Percentiles rank a stretch among this genome's conserved stretches.
These are phyloP conservation scores for Theristus sp. DNA, from an alignment of 2,888 invertebrate species.

Conservation along the genomic window DNA sequence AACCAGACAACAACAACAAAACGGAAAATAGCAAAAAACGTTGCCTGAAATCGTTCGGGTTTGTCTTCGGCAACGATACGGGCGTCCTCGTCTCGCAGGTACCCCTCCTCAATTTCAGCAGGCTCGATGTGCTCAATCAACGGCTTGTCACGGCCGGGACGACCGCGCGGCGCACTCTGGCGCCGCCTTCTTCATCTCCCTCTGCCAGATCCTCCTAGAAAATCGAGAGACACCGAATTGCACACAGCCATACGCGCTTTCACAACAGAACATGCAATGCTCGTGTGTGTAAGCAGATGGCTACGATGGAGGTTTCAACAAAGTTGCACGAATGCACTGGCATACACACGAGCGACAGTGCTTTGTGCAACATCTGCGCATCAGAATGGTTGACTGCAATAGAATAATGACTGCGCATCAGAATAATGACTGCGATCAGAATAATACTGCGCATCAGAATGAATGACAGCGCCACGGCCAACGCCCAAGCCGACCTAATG, in stretches of 20 bases:
- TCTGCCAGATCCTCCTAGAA: constrained; percentile 18
- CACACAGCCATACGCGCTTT: not conserved
- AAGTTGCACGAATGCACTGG: too few relatives aligned
- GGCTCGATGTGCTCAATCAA: constrained; percentile 50
- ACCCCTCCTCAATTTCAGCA: constrained; percentile 80
- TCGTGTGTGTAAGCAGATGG: not conserved
- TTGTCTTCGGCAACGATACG: constrained; percentile 44
- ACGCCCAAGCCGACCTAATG: constrained; percentile 16
- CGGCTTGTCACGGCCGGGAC: constrained; percentile 13
- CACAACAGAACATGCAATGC: not conserved
- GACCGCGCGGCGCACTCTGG: constrained; percentile 16
- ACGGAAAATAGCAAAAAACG: not conserved
- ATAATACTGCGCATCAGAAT: too few relatives aligned
- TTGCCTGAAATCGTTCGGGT: constrained; percentile 39
- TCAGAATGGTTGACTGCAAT: too few relatives aligned
- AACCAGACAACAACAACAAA: not conserved
- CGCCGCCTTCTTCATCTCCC: constrained; percentile 25
- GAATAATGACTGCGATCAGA: too few relatives aligned
- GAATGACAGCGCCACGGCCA: too few relatives aligned
- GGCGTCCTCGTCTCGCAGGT: constrained; percentile 80
- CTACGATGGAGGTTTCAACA: too few relatives aligned
- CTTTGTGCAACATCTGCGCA: too few relatives aligned
- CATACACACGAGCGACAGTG: constrained; percentile 25
- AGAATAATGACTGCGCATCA: too few relatives aligned
- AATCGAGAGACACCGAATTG: not conserved